phyloP scores from a whole-genome alignment of 2,888 invertebrate genomes.

The Callosobruchus maculatus region DNA sequence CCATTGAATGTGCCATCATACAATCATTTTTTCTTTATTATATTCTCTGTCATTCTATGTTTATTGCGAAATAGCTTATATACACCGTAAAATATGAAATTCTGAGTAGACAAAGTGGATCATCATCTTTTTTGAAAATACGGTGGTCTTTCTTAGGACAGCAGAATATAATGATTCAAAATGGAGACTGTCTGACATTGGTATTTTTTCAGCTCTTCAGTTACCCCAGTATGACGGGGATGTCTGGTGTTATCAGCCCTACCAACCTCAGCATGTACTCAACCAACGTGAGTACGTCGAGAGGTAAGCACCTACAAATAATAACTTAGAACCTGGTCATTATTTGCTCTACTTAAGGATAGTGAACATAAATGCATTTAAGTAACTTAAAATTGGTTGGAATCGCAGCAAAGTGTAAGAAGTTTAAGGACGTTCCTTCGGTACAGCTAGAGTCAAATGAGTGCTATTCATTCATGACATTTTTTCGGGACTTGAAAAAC shows the following conservation, averaged over 20 bases:
- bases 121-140: conserved; percentile 1
- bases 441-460: too few relatives aligned
- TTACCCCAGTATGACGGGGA: conserved; percentile 83
- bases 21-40: background rate
- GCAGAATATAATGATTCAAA: conserved; percentile 2
- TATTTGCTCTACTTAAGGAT: too few relatives aligned
- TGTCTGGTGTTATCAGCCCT: conserved; percentile 85
- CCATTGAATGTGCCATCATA: background rate
- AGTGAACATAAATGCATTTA: too few relatives aligned
- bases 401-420: too few relatives aligned
- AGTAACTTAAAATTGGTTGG: too few relatives aligned
- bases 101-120: background rate
- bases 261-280: conserved; percentile 84
- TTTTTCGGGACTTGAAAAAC: too few relatives aligned
- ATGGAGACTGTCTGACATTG: background rate
- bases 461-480: too few relatives aligned
- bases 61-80: background rate
- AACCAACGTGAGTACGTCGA: conserved; percentile 66
- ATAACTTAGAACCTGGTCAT: too few relatives aligned
- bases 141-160: conserved; percentile 19
- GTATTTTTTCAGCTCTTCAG: conserved; percentile 75
- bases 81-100: background rate
- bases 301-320: conserved; percentile 46
- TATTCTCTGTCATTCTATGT: background rate
- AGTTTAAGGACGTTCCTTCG: too few relatives aligned